phyloP scores from a whole-genome alignment of 2,797 vertebrate genomes.

The Acanthurus leucopareius region DNA sequence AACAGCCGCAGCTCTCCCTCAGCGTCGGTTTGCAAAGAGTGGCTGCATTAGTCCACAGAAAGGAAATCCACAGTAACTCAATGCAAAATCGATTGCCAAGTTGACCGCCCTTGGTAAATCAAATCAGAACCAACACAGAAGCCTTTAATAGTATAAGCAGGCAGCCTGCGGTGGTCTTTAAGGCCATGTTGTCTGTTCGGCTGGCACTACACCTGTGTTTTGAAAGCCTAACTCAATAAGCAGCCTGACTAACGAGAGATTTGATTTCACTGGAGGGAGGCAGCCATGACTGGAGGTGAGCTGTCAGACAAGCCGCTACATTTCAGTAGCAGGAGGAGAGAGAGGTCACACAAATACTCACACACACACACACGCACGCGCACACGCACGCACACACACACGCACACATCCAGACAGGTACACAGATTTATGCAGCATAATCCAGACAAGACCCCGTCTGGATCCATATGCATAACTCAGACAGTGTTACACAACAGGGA shows the following conservation, averaged over 20 bases:
- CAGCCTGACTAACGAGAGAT: conserved; percentile 71
- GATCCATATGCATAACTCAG: neutral
- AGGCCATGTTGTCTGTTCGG: conserved; percentile 74
- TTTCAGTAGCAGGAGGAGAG: conserved; percentile 49
- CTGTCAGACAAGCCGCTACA: conserved; percentile 41
- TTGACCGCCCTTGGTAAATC: conserved; percentile 83
- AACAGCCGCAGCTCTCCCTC: conserved; percentile 22
- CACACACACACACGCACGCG: neutral
- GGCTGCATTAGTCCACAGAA: conserved; percentile 66
- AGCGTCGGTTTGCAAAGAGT: conserved; percentile 50
- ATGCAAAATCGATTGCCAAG: conserved; percentile 81
- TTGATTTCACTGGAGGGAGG: conserved; percentile 63
- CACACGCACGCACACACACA: conserved; percentile 7
- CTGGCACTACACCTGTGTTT: conserved; percentile 79
- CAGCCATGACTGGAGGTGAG: conserved; percentile 56
- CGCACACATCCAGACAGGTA: neutral
- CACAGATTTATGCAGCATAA: too few species aligned
- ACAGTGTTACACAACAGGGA: conserved; percentile 22
- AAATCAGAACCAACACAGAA: conserved; percentile 78
- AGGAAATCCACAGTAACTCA: conserved; percentile 75
- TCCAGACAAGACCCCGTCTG: conserved; percentile 34
- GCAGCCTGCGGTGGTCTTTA: conserved; percentile 78
- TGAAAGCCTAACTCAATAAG: conserved; percentile 82
- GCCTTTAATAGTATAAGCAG: conserved; percentile 81
- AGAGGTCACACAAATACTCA: conserved; percentile 16